Conservation (phyloP, 2,797 vertebrate species). For the Moxostoma hubbsi region DNA sequence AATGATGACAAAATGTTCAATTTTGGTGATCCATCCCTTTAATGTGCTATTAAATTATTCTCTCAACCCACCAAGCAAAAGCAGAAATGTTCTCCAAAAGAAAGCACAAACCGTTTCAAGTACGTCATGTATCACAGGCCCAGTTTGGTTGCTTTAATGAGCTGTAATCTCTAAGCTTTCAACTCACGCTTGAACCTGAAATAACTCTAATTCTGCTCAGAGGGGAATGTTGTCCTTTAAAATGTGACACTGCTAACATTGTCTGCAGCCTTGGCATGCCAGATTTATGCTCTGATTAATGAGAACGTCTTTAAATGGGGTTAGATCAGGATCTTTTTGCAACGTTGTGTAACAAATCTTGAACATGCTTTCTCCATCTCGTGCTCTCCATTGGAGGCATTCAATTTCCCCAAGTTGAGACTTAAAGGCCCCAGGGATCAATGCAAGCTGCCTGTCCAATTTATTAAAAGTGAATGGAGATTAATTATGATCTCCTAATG, state of each 20-base stretch:
- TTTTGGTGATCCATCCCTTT: too few relatives aligned
- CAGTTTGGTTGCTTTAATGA: slow-evolving; percentile 72
- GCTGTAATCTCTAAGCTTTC: slow-evolving; percentile 71
- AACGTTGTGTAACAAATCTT: slow-evolving; percentile 36
- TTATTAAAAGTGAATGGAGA: slow-evolving; percentile 73
- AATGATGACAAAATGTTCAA: too few relatives aligned
- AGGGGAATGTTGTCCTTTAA: slow-evolving; percentile 74
- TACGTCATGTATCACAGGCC: slow-evolving; percentile 61
- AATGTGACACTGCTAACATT: slow-evolving; percentile 76
- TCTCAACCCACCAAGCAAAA: slow-evolving; percentile 73
- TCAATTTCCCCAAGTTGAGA: slow-evolving; percentile 70
- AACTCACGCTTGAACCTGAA: slow-evolving; percentile 76
- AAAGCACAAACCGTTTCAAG: slow-evolving; percentile 66
- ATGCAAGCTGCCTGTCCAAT: slow-evolving; percentile 70
- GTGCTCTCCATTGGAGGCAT: slow-evolving; percentile 62
- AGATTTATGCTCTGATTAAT: slow-evolving; percentile 37
- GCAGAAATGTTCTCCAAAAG: slow-evolving; percentile 63
- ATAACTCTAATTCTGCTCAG: slow-evolving; percentile 75
- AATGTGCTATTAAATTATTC: slow-evolving; percentile 76
- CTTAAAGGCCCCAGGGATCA: slow-evolving; percentile 71
- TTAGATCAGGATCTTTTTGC: slow-evolving; percentile 27
- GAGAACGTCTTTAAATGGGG: slow-evolving; percentile 48
- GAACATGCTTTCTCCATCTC: slow-evolving; percentile 9
- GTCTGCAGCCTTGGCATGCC: slow-evolving; percentile 50
- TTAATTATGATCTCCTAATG: slow-evolving; percentile 73